A percentile compares a stretch with the other conserved stretches of the same genome.
phyloP scores from a whole-genome alignment of 1,140 invertebrate species.

The Apis laboriosa region DNA sequence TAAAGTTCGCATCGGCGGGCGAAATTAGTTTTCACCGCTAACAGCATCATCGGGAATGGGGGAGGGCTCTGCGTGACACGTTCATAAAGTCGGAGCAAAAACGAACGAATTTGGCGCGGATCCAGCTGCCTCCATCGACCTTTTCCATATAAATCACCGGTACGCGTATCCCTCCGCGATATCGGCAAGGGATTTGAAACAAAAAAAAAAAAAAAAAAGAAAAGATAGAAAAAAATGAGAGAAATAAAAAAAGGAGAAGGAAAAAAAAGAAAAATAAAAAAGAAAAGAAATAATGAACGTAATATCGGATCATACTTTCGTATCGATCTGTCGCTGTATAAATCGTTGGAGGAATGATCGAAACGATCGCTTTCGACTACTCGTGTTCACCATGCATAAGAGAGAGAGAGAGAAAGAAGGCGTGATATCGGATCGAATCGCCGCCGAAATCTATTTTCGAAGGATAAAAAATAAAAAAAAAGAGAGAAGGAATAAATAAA shows the following conservation, averaged over 20 bases:
- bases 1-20: conserved; percentile 17
- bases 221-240: neutral
- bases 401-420: no score
- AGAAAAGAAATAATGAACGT: neutral
- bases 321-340: no score
- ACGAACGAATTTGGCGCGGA: conserved; percentile 33
- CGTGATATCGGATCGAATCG: no score
- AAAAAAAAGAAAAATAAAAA: neutral
- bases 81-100: conserved; percentile 37
- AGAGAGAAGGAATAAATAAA: neutral
- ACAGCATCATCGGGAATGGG: conserved; percentile 18
- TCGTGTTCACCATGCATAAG: no score
- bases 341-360: no score
- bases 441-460: no score
- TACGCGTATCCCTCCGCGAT: neutral
- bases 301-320: neutral
- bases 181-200: conserved; percentile 17
- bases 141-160: conserved; percentile 35
- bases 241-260: no score
- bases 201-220: neutral
- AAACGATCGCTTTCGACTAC: no score
- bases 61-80: conserved; percentile 14
- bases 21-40: conserved; percentile 39
- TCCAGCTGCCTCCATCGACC: conserved; percentile 4
- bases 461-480: no score